Percentiles rank a stretch among this genome's conserved stretches.
Evolutionary conservation across 2,113 vertebrate species (phyloP).

Genomic region (Colossoma macropomum): DNA sequence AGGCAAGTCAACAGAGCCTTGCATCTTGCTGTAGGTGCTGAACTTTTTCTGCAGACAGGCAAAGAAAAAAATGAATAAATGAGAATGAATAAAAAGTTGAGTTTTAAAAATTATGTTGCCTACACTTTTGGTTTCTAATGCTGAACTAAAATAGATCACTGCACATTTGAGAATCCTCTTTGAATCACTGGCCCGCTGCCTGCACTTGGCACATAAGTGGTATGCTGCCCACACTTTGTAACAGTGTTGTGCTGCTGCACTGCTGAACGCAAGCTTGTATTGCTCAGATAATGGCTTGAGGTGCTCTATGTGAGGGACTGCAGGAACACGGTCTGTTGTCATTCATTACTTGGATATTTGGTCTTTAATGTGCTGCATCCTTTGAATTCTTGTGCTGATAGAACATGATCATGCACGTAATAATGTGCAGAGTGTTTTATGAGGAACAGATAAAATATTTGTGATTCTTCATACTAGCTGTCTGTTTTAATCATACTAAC

Average conservation of each 20-base stretch:
- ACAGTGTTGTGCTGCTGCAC: not conserved
- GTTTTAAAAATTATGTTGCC: constrained; percentile 8
- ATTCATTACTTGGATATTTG: constrained; percentile 28
- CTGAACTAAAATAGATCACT: constrained; percentile 22
- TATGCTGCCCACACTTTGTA: not conserved
- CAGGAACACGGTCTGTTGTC: constrained; percentile 1
- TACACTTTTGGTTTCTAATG: constrained; percentile 8
- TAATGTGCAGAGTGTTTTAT: not conserved
- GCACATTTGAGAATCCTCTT: constrained; percentile 17
- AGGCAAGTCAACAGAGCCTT: constrained; percentile 87
- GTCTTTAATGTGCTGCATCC: constrained; percentile 10
- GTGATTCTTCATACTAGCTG: too few species aligned
- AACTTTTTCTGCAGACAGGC: constrained; percentile 80
- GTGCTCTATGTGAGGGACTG: not conserved
- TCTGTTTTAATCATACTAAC: too few species aligned
- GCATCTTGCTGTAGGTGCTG: constrained; percentile 92
- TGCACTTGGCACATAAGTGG: constrained; percentile 18
- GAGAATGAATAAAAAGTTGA: not conserved
- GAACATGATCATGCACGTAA: not conserved
- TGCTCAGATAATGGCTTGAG: constrained; percentile 22
- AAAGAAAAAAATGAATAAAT: not conserved
- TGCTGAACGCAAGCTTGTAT: not conserved
- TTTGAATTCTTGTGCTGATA: not conserved
- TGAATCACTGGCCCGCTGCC: constrained; percentile 10
- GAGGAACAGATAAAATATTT: not conserved